Base-by-base conservation (phyloP, 2,113 vertebrate species). In the Scortum barcoo region DNA sequence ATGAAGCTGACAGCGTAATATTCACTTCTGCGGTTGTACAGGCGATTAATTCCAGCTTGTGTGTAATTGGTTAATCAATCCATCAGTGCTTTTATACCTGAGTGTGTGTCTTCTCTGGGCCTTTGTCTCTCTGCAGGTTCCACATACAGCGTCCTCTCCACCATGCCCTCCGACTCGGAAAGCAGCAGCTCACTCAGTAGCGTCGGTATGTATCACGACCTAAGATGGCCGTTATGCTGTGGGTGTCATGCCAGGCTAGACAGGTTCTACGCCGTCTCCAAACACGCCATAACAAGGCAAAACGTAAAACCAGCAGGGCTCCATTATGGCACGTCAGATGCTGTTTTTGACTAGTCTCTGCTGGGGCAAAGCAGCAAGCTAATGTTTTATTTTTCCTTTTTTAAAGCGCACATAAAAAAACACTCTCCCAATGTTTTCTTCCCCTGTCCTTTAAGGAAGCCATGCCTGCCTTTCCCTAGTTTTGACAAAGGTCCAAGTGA, bases 151-250 rank as follows among this genome's bases (percentile, higher is more conserved):
- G 97, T 99, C 72, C 94, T 99, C 93, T 99, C 98, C 89, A 99
- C 97, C 86, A 99, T 99, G 98, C 98, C 98, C 33, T 99, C 98
- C 2, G 98, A 99, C 94, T 99, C 98, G 0, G 98, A 99, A 94
- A 99, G 98, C 96, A 99, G 98, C 95, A 98, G 98, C 87, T 99
- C 98, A 67, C 96, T 99, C 92, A 99, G 98, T 92, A 99, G 98
- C 73, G 96, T 97, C 51, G 98, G 98, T 99, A 95, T 94, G 98
- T 97, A 87, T 71, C 63, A 67, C 5, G 1, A 81, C 44, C 67
- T 48, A 74, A 9, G 53, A 38, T 16, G n/a, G n/a, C 42, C 72
- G 17, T 53, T 68, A 48, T 62, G 36, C 28, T 40, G 53, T 42
- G 11, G 53, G 54, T 84, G 73, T 76, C 17, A 56, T 36, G 26